Percentiles rank a stretch among this genome's conserved stretches.
Evolutionary conservation across 2,888 invertebrate genomes (phyloP).

Genomic region (Spisula solida): DNA sequence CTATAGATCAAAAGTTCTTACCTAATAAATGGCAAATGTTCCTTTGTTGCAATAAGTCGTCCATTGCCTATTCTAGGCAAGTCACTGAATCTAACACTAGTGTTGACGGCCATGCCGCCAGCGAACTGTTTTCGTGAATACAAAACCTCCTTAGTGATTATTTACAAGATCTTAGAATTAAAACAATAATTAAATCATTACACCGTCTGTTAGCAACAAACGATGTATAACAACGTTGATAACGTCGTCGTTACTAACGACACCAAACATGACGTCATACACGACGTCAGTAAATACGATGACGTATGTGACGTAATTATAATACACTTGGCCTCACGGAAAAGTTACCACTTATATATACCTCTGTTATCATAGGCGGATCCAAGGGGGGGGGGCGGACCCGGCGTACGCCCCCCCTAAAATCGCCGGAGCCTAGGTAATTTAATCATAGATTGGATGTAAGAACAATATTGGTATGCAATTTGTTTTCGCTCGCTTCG

Average conservation of each 20-base stretch:
- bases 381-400: no score
- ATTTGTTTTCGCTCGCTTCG: no score
- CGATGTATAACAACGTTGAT: not conserved
- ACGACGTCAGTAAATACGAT: no score
- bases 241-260: not conserved
- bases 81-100: not conserved
- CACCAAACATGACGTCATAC: no score
- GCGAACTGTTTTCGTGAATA: not conserved
- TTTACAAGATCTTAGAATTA: not conserved
- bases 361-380: no score
- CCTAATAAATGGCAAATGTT: constrained; percentile 13
- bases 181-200: not conserved
- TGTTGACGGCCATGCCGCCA: constrained; percentile 23
- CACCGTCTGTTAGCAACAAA: not conserved
- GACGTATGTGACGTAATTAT: no score
- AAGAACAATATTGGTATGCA: no score
- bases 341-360: no score
- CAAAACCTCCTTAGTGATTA: not conserved
- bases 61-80: constrained; percentile 27
- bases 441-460: no score
- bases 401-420: no score
- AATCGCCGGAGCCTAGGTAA: no score
- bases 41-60: not conserved
- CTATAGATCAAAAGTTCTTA: constrained; percentile 9
- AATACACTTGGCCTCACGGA: no score